phyloP scores from a whole-genome alignment of 2,888 invertebrate species.

The Dioctria linearis region DNA sequence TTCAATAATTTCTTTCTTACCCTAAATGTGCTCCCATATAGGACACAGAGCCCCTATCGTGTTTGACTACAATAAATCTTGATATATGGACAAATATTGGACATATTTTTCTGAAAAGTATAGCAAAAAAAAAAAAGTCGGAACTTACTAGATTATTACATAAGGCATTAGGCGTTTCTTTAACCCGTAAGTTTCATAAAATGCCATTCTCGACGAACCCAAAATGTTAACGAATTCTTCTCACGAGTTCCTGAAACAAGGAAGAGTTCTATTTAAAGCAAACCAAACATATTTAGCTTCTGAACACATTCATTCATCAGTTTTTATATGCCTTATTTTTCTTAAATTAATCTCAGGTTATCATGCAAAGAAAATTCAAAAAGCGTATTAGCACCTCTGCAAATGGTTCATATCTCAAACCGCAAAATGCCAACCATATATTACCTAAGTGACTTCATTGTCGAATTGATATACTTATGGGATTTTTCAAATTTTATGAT shows the following conservation, averaged over 20 bases:
- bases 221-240: slow-evolving; percentile 15
- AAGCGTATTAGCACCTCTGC: slow-evolving; percentile 13
- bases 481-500: slow-evolving; percentile 8
- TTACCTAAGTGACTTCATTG: not conserved
- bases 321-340: slow-evolving; percentile 12
- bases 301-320: not conserved
- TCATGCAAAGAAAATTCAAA: slow-evolving; percentile 27
- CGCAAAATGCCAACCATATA: slow-evolving; percentile 23
- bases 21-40: too few species aligned
- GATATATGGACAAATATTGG: too few species aligned
- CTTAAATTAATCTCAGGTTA: not conserved
- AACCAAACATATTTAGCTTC: too few species aligned
- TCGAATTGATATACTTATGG: slow-evolving; percentile 12
- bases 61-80: too few species aligned
- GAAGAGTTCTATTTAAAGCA: too few species aligned
- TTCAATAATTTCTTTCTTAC: too few species aligned
- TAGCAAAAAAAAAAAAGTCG: too few species aligned
- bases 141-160: too few species aligned
- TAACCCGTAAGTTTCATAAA: not conserved
- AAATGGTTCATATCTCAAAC: slow-evolving; percentile 16
- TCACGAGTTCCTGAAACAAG: slow-evolving; percentile 5
- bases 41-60: too few species aligned
- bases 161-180: too few species aligned
- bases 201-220: slow-evolving; percentile 1
- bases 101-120: too few species aligned